Base-by-base conservation (phyloP, 1,140 invertebrate genomes). In the Schlechtendalia chinensis region DNA sequence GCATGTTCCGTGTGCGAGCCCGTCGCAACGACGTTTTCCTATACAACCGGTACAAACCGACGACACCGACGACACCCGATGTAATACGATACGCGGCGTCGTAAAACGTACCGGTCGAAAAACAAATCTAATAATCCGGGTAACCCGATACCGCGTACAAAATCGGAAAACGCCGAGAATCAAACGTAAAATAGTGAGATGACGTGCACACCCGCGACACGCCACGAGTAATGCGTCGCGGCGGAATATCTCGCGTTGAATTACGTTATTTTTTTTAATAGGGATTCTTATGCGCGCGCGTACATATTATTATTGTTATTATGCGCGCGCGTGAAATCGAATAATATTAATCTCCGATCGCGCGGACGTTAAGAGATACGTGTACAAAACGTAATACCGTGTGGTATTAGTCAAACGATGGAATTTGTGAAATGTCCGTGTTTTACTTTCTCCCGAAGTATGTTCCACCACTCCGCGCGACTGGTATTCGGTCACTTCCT, bases 391-490 rank as follows among this genome's bases (percentile, higher is more conserved):
- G 24, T 29, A 61, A n/a, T 16, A 14, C 27, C 6, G 61, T 19
- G 39, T 47, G 22, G n/a, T 50, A 16, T 50, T 6, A 6, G 67
- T 69, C 50, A 50, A 61, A 61, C 39, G 58, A 27, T 61, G 58
- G 75, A 79, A 79, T 79, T 79, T 79, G 39, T 79, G 75, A 79
- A 47, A 79, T 79, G 75, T 14, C 75, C 16, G 58, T 50, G 58
- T 61, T 79, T 79, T 79, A 79, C 75, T 79, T 79, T 79, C 75
- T 79, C 75, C 58, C 45, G 24, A 79, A 77, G 74, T 63, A 79
- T 79, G 58, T 45, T 29, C n/a, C n/a, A n/a, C n/a, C 29, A 63
- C 58, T 61, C 69, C 47, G 17, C 50, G 24, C 29, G 56, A 59
- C 61, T 77, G 47, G 74, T 77, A 77, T 61, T 61, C 74, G 61